Evolutionary conservation across 2,797 vertebrate genomes (phyloP).

Genomic region (Morus bassanus): DNA sequence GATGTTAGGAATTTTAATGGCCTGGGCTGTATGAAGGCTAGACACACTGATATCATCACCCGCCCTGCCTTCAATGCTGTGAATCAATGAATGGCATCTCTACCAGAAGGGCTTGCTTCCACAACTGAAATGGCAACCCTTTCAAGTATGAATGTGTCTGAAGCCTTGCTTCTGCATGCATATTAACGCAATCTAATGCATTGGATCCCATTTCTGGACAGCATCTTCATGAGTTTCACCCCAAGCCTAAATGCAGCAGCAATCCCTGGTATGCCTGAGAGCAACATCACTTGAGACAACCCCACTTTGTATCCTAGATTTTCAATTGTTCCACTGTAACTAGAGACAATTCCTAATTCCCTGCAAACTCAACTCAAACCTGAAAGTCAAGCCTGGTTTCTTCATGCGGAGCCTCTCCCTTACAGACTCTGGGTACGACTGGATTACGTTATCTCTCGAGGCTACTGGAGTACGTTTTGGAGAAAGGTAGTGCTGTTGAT

Average conservation of each 20-base stretch:
- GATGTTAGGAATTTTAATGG: not conserved
- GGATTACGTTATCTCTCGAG: not conserved
- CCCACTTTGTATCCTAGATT: not conserved
- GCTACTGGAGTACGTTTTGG: not conserved
- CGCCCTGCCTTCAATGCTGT: not conserved
- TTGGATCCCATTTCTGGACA: not conserved
- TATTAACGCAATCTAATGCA: not conserved
- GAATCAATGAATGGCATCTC: not conserved
- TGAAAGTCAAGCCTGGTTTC: not conserved
- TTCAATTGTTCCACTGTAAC: not conserved
- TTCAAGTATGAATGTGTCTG: not conserved
- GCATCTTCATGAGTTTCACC: not conserved
- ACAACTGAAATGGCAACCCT: not conserved
- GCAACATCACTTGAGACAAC: not conserved
- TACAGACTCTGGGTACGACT: not conserved
- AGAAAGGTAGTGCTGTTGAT: not conserved
- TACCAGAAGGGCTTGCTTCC: not conserved
- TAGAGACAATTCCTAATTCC: not conserved
- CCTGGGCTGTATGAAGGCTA: not conserved
- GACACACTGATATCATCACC: not conserved
- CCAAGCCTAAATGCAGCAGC: not conserved
- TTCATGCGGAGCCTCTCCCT: accelerated
- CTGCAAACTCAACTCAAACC: not conserved
- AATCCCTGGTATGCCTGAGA: not conserved
- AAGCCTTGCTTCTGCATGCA: not conserved